A percentile compares a stretch with the other conserved stretches of the same genome.
phyloP scores from a whole-genome alignment of 2,113 vertebrate genomes.

The Pitta sordida region DNA sequence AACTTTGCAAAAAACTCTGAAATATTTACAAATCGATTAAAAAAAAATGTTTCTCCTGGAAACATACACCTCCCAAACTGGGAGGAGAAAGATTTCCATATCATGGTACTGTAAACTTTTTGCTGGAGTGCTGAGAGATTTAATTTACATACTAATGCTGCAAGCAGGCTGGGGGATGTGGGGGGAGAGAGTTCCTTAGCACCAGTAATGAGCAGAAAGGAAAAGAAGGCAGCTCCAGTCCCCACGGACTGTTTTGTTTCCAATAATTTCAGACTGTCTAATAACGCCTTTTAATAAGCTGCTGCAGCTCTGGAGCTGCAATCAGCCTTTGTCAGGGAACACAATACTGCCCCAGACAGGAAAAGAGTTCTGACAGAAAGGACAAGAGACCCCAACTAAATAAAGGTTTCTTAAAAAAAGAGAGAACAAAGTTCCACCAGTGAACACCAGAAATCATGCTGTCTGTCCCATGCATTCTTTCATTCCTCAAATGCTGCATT shows the following conservation, averaged over 20 bases:
- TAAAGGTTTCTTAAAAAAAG: background rate
- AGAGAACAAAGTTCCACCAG: background rate
- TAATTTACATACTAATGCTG: constrained; percentile 56
- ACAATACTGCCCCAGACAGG: constrained; percentile 9
- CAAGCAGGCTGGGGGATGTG: background rate
- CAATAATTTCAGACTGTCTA: constrained; percentile 51
- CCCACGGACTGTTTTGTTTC: constrained; percentile 40
- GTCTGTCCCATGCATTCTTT: background rate
- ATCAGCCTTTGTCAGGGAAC: constrained; percentile 34
- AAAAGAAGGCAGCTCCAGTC: constrained; percentile 18
- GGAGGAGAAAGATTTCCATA: background rate
- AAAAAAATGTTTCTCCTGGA: constrained; percentile 7
- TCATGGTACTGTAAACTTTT: background rate
- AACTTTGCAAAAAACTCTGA: background rate
- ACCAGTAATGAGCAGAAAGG: constrained; percentile 38
- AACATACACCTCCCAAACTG: background rate
- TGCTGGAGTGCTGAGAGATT: constrained; percentile 18
- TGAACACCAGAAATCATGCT: background rate
- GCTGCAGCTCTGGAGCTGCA: background rate
- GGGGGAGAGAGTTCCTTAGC: constrained; percentile 16
- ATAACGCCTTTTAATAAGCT: constrained; percentile 36
- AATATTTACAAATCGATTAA: constrained; percentile 5
- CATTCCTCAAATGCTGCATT: background rate
- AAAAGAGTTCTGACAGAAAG: background rate
- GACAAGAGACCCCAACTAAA: background rate